phyloP scores from a whole-genome alignment of 2,888 invertebrate species.

The Eurois occulta region DNA sequence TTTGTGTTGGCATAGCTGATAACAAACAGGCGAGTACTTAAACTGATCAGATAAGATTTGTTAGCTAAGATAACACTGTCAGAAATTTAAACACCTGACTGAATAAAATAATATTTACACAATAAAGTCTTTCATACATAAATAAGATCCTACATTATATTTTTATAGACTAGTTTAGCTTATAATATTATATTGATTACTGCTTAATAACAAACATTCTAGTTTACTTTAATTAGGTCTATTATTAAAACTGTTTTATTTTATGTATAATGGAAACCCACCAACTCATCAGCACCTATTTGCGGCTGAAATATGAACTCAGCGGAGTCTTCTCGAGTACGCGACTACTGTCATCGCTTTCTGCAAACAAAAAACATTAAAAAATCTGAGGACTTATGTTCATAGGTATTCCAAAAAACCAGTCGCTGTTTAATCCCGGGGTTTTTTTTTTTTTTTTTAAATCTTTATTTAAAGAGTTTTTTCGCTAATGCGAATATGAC shows the following conservation, averaged over 20 bases:
- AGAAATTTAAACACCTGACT: conserved; percentile 23
- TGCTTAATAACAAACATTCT: no score
- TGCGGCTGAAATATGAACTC: neutral
- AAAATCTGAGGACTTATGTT: neutral
- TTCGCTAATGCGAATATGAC: no score
- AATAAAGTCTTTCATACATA: conserved; percentile 11
- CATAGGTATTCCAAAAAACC: neutral
- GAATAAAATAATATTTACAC: conserved; percentile 50
- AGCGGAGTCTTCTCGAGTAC: neutral
- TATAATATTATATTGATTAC: neutral
- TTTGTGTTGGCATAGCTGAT: conserved; percentile 41
- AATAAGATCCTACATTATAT: neutral
- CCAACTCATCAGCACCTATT: neutral
- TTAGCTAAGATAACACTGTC: conserved; percentile 39
- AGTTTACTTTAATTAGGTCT: no score
- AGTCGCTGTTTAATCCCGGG: neutral
- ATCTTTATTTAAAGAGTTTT: no score
- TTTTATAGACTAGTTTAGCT: neutral
- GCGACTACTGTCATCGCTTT: neutral
- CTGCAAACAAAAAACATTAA: no score
- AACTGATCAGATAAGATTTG: conserved; percentile 55
- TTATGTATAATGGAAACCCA: neutral
- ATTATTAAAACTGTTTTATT: no score
- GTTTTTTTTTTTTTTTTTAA: no score
- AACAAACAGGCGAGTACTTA: conserved; percentile 30